A percentile compares a stretch with the other conserved stretches of the same genome.
Conservation (phyloP, 1,140 invertebrate genomes). For the Orchestia grillus region DNA sequence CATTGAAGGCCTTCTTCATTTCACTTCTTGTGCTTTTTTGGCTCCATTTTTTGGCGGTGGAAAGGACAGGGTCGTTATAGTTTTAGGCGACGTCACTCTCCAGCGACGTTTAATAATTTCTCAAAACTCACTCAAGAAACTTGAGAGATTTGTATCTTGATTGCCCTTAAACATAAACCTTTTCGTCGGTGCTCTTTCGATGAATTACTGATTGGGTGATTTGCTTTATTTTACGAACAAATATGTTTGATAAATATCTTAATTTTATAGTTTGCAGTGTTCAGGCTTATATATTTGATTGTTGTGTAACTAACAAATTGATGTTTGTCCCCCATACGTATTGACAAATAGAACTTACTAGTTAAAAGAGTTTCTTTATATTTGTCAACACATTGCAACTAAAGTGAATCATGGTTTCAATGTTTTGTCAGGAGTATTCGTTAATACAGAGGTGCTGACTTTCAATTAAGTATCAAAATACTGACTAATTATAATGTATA, state of each 20-base stretch:
- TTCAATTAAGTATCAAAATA: constrained; percentile 42
- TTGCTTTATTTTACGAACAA: neutral
- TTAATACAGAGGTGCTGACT: neutral
- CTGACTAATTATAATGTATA: neutral
- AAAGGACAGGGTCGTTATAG: neutral
- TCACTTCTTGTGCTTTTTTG: neutral
- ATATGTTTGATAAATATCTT: neutral
- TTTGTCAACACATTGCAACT: neutral
- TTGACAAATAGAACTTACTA: neutral
- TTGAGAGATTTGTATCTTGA: neutral
- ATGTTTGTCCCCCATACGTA: neutral
- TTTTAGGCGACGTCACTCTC: neutral
- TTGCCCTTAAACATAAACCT: neutral
- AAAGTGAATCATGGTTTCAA: neutral
- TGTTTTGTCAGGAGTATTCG: neutral
- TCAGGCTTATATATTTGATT: neutral
- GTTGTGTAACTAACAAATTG: neutral
- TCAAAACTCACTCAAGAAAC: neutral
- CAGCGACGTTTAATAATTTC: neutral
- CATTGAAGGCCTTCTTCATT: too few species aligned
- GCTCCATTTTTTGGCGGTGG: neutral
- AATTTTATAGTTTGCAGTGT: neutral
- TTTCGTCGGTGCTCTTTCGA: neutral
- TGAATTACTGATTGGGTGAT: neutral
- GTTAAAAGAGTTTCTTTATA: neutral